Base-by-base conservation (phyloP, 2,888 invertebrate genomes). In the Silvanus unidentatus region DNA sequence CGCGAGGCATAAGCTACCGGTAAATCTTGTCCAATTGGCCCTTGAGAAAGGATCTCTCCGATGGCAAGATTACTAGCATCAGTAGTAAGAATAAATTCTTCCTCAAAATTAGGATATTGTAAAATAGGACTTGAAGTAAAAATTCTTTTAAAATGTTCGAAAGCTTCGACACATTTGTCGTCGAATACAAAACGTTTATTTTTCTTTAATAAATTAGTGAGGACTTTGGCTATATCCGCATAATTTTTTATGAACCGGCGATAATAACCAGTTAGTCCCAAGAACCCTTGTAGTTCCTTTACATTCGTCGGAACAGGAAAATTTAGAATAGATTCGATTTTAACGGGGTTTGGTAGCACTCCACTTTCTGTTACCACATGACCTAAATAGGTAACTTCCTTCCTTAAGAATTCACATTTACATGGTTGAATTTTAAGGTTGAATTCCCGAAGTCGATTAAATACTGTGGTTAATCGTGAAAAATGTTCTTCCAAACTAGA, bases 41-140 rank as follows among this genome's bases (percentile, higher is more conserved):
- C 36, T 46, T 68, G 66, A 0, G 60, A 55, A 3, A 63, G 41
- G 2, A 65, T 57, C 4, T 56, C 51, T 14, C 56, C 61, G 13
- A 57, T 49, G 8, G 57, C 63, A 42, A 44, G 55, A 30, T 56
- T 59, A 16, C 53, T 58, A 16, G 54, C 64, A 38, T 55, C 65
- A 12, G 56, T 66, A 4, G 57, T 59, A 10, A 60, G 43, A 45
- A 45, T 54, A 43, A 59, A 66, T 40, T 44, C 37, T 50, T 53
- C 45, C 1, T 41, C 28, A 46, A 60, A 63, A 50, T 36, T n/a
- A n/a, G n/a, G n/a, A n/a, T n/a, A n/a, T n/a, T n/a, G n/a, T n/a
- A n/a, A n/a, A n/a, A n/a, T n/a, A n/a, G n/a, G n/a, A n/a, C n/a
- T n/a, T n/a, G n/a, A n/a, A n/a, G n/a, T n/a, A n/a, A n/a, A n/a